Evolutionary conservation across 1,140 invertebrate species (phyloP), one percentile per base, ranked within the genome.

Genomic region (Papilio polyxenes): DNA sequence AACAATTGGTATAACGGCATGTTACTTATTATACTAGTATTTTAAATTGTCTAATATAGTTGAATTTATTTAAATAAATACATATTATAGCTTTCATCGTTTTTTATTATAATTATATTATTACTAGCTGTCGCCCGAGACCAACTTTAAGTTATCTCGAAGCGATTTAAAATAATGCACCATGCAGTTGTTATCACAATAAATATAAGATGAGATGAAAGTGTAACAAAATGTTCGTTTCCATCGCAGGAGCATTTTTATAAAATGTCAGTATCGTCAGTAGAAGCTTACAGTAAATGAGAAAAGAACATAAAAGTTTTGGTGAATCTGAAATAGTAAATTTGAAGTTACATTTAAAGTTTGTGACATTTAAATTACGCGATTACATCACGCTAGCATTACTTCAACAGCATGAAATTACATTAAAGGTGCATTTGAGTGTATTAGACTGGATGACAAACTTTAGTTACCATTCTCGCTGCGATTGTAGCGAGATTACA

Each of bases 371-470:
- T 56, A 20, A 9, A 80, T 69, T 56, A 80, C 53, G 13, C 49
- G 40, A 80, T 65, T 69, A 48, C n/a, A n/a, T 62, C 15, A 80
- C n/a, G 31, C 7, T 40, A 44, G 20, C 4, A 20, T 69, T 69
- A 48, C 40, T 49, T 9, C 49, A 40, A 80, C 31, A 51, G 40
- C 48, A 40, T 44, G 77, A 48, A 62, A 65, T 80, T 51, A 49
- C 44, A 62, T 48, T 79, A 65, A 65, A 40, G 53, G 49, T 77
- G 13, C 44, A 77, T 51, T 51, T 53, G 75, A 53, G 20, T 11
- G 44, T 77, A 76, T 76, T 76, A 31, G 17, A 59, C 59, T 62
- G 48, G 40, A 65, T 44, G 78, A 80, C 59, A 80, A 80, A 80
- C 2, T 44, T 80, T 53, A 23, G 37, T 69, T 62, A 80, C 78